Evolutionary conservation across 2,113 vertebrate genomes (phyloP), one percentile per base, ranked within the genome.

Genomic region (Gobio gobio): DNA sequence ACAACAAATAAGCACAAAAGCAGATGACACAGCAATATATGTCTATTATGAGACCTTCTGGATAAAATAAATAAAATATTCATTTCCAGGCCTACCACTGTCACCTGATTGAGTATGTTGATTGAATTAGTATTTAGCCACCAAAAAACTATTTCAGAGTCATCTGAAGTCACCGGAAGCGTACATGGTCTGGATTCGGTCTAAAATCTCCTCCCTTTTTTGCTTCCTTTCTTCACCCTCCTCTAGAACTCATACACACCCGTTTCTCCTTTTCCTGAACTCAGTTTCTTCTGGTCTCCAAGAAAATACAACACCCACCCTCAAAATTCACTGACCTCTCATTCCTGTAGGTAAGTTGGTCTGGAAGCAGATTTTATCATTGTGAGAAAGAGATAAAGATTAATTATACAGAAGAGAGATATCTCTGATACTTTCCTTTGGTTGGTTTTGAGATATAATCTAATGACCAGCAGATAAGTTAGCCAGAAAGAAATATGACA

Each of bases 181-280:
- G 1, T 51, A 18, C 5, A 18, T 75, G 45, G 73, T 9, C 26
- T 10, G 9, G 29, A 56, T 3, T 12, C 12, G 36, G 36, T n/a
- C 22, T 2, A 12, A 40, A 59, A 8, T 59, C 76, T 61, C 76
- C 76, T 78, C 76, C 76, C 76, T 43, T 43, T 56, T 78, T 58
- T 58, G 18, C 75, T 14, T 40, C 20, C 22, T 58, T 58, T 59
- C 33, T 12, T 61, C 22, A n/a, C 33, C 1, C 12, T 78, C 56
- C 14, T 78, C 76, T 43, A 43, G 12, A 78, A 43, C 14, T 43
- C 76, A 61, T 4, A 78, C 33, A 43, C 22, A 43, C 22, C 33
- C 12, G 14, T 78, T 61, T 40, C 20, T 61, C 33, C 12, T 43
- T 54, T 26, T 54, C 51, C 51, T 78, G 22, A 78, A 61, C 20